phyloP scores from a whole-genome alignment of 2,113 vertebrate species.

The Tiliqua scincoides region DNA sequence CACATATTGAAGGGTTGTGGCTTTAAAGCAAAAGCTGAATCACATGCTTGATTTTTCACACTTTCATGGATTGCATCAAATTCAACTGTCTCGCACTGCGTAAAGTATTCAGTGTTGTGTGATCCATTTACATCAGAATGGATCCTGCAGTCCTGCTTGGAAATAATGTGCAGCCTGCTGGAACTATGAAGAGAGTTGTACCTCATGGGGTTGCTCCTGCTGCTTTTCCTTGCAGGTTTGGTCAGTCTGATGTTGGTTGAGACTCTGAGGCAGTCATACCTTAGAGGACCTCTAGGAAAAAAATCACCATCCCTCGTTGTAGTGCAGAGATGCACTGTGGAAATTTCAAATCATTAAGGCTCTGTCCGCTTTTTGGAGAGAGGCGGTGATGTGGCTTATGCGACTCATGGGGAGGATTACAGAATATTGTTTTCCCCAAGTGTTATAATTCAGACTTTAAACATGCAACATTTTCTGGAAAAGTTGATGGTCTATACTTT shows the following conservation, averaged over 20 bases:
- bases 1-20: conserved; percentile 3
- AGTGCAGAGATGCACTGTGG: background rate
- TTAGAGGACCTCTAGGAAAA: background rate
- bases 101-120: background rate
- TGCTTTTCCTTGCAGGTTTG: background rate
- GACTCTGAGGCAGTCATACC: background rate
- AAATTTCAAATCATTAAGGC: background rate
- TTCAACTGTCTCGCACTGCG: background rate
- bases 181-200: background rate
- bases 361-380: background rate
- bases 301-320: background rate
- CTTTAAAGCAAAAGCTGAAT: conserved; percentile 1
- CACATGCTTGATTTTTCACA: background rate
- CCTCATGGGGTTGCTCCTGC: background rate
- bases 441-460: background rate
- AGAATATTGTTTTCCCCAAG: background rate
- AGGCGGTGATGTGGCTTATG: background rate
- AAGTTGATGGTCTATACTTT: background rate
- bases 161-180: background rate
- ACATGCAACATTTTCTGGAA: background rate
- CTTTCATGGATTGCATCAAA: background rate
- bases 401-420: background rate
- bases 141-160: background rate
- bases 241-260: background rate
- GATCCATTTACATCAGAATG: background rate